These are phyloP conservation scores for Clarias macrocephalus DNA, from an alignment of 2,113 vertebrate species.

Conservation along the genomic window DNA sequence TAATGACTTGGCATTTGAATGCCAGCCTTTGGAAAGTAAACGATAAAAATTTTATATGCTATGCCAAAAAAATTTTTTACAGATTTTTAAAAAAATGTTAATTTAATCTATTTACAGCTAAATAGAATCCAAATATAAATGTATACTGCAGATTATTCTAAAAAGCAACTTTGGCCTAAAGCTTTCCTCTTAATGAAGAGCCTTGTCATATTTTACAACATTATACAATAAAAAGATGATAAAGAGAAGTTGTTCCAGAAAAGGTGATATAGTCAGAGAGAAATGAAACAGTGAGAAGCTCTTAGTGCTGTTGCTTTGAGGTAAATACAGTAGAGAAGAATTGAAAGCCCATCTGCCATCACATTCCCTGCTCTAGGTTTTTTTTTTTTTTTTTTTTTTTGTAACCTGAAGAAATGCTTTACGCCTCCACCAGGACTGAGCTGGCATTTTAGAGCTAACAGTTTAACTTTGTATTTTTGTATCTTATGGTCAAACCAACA, in stretches of 20 bases:
- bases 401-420: slow-evolving; percentile 20
- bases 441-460: slow-evolving; percentile 7
- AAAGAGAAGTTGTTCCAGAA: neutral
- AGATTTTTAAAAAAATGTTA: no score
- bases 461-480: neutral
- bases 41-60: neutral
- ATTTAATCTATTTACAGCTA: no score
- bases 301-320: neutral
- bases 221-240: neutral
- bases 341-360: slow-evolving; percentile 17
- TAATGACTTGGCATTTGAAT: neutral
- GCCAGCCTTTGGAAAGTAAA: neutral
- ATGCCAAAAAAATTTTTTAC: neutral
- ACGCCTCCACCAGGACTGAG: neutral
- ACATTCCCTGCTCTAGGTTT: neutral
- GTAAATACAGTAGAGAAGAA: neutral
- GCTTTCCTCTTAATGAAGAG: neutral
- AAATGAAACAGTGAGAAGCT: neutral
- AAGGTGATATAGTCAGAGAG: neutral
- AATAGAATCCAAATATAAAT: neutral
- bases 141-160: neutral
- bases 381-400: neutral
- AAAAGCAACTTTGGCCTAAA: neutral
- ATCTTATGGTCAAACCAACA: slow-evolving; percentile 1
- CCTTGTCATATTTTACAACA: neutral